Percentiles rank a stretch among this genome's conserved stretches.
Evolutionary conservation across 2,113 vertebrate genomes (phyloP).

Genomic region (Vidua chalybeata): DNA sequence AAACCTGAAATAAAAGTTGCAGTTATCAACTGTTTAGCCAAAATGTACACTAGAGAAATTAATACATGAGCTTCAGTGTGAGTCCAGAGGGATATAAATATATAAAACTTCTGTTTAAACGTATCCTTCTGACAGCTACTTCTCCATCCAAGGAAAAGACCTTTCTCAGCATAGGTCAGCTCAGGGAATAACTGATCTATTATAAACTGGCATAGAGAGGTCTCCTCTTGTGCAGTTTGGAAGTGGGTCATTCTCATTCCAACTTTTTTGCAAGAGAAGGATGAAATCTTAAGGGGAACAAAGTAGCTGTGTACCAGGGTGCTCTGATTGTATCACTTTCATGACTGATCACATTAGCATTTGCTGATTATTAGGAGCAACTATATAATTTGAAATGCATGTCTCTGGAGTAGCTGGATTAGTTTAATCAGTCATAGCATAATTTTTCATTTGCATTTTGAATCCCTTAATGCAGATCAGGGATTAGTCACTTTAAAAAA

Average conservation of each 20-base stretch:
- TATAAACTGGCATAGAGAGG: neutral
- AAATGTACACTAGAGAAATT: neutral
- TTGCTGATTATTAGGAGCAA: slow-evolving; percentile 21
- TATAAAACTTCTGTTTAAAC: neutral
- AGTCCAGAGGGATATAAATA: neutral
- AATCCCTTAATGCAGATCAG: neutral
- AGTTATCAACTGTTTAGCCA: neutral
- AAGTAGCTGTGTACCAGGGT: neutral
- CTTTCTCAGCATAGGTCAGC: neutral
- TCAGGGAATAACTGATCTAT: neutral
- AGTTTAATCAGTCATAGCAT: slow-evolving; percentile 19
- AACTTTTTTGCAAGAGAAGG: neutral
- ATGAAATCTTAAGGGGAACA: neutral
- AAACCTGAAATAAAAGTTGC: neutral
- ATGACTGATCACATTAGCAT: slow-evolving; percentile 24
- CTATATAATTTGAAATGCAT: slow-evolving; percentile 4
- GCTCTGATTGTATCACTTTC: neutral
- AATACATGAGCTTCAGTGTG: neutral
- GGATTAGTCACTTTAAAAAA: neutral
- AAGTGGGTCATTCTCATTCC: neutral
- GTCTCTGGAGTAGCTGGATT: neutral
- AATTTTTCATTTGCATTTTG: slow-evolving; percentile 39
- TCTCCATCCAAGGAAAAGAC: neutral
- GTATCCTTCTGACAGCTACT: neutral
- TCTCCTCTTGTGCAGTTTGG: neutral